Conservation (phyloP, 1,140 invertebrate genomes). For the Euglossa dilemma region DNA sequence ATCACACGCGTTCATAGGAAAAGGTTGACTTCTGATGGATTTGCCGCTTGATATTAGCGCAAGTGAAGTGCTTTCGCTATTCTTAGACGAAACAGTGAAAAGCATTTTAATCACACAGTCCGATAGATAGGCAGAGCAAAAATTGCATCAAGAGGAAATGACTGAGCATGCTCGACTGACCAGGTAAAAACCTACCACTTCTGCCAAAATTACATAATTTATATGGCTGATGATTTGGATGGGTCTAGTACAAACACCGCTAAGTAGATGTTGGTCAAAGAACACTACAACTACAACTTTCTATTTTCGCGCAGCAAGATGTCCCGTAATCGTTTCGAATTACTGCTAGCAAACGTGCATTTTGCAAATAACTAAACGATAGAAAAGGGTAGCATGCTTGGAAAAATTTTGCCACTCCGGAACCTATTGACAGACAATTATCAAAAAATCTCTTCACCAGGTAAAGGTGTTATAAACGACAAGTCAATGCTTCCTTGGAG, state of each 20-base stretch:
- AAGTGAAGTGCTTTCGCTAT: no score
- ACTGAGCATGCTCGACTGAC: constrained; percentile 35
- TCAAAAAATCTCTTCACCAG: no score
- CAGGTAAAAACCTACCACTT: constrained; percentile 39
- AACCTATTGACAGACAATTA: no score
- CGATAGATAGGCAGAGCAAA: constrained; percentile 41
- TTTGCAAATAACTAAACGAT: no score
- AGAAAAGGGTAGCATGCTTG: no score
- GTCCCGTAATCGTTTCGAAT: no score
- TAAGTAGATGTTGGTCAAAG: constrained; percentile 33
- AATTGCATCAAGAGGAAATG: constrained; percentile 37
- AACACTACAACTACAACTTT: constrained; percentile 23
- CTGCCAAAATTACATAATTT: no score
- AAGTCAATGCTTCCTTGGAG: no score
- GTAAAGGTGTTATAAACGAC: no score
- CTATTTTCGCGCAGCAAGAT: constrained; percentile 33
- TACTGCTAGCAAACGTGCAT: no score
- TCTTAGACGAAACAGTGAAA: constrained; percentile 39
- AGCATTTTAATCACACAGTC: constrained; percentile 31
- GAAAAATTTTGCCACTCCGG: no score
- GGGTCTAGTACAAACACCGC: constrained; percentile 19
- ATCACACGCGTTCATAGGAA: constrained; percentile 41
- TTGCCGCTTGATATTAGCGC: constrained; percentile 36
- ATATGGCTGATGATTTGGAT: no score
- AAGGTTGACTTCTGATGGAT: constrained; percentile 36